Percentiles rank a stretch among this genome's conserved stretches.
phyloP scores from a whole-genome alignment of 1,140 invertebrate species.

The Helicorthomorpha holstii region DNA sequence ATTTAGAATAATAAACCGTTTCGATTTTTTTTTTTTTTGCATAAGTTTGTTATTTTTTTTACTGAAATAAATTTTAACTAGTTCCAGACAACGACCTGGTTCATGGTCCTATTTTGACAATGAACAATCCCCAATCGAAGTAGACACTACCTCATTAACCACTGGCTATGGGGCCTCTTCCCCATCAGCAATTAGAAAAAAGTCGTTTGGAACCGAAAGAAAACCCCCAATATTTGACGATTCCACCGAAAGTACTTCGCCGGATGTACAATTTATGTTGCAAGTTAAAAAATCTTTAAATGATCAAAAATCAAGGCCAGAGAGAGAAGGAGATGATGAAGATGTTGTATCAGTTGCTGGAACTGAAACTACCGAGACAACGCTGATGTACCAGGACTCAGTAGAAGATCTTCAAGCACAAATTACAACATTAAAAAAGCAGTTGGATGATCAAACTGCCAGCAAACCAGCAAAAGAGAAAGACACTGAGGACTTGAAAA shows the following conservation, averaged over 20 bases:
- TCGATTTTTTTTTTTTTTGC: neutral
- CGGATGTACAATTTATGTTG: constrained; percentile 38
- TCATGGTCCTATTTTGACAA: neutral
- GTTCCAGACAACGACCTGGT: neutral
- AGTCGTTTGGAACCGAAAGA: neutral
- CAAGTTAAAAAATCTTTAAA: constrained; percentile 25
- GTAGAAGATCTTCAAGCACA: constrained; percentile 15
- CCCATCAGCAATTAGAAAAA: neutral
- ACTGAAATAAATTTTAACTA: neutral
- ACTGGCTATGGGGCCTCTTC: neutral
- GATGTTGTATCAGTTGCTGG: constrained; percentile 30
- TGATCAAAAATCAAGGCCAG: constrained; percentile 12
- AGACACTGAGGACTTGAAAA: constrained; percentile 26
- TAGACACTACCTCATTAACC: neutral
- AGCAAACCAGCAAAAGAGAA: constrained; percentile 35
- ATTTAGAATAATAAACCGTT: neutral
- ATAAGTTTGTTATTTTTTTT: neutral
- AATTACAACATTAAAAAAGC: constrained; percentile 11
- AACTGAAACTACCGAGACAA: constrained; percentile 34
- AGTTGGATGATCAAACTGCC: constrained; percentile 31
- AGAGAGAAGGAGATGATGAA: constrained; percentile 24
- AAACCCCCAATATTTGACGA: neutral
- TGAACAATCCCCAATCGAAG: neutral
- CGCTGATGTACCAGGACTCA: constrained; percentile 15
- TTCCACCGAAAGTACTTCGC: constrained; percentile 24